phyloP scores from a whole-genome alignment of 2,797 vertebrate genomes.

The Falco cherrug region DNA sequence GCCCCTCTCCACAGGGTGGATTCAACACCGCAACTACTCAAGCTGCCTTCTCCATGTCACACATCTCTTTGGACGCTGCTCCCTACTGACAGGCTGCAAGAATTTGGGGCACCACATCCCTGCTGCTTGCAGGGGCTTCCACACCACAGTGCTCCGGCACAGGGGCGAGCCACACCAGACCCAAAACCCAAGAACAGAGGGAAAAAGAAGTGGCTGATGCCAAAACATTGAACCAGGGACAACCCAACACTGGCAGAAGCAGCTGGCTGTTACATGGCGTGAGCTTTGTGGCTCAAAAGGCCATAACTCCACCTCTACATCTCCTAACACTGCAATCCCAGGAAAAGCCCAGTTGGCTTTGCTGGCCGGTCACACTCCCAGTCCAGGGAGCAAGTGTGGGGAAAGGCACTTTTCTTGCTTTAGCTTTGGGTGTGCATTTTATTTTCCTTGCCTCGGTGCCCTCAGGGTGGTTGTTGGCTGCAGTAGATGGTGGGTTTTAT shows the following conservation, averaged over 20 bases:
- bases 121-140: not conserved
- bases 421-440: not conserved
- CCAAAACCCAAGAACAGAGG: not conserved
- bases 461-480: conserved; percentile 18
- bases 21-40: rapidly evolving
- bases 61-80: not conserved
- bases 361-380: not conserved
- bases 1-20: not conserved
- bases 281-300: not conserved
- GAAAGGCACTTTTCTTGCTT: not conserved
- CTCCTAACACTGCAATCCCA: not conserved
- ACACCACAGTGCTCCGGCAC: rapidly evolving
- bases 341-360: not conserved
- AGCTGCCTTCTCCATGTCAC: not conserved
- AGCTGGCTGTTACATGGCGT: not conserved
- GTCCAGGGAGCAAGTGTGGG: not conserved
- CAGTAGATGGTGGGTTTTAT: conserved; percentile 26
- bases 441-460: conserved; percentile 7
- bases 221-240: not conserved
- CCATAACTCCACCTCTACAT: not conserved
- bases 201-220: not conserved
- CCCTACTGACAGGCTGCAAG: not conserved
- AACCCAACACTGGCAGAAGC: not conserved
- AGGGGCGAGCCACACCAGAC: rapidly evolving
- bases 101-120: rapidly evolving